Conservation (phyloP, 2,888 invertebrate genomes). For the Eueremaeus valkanovi region DNA sequence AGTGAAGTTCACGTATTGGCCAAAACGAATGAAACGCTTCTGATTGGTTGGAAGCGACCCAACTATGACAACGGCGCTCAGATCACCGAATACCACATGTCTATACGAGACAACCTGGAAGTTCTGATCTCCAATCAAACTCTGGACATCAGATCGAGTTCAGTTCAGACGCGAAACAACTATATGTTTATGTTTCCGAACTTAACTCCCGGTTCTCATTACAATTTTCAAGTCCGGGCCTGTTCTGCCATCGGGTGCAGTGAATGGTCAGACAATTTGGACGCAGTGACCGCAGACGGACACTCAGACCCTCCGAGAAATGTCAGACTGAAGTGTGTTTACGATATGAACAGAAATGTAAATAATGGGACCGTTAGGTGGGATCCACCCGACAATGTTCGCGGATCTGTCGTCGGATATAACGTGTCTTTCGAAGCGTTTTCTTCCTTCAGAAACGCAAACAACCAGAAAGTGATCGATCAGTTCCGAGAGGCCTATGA, state of each 20-base stretch:
- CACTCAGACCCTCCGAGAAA: conserved; percentile 46
- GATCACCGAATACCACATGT: conserved; percentile 46
- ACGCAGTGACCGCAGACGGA: conserved; percentile 78
- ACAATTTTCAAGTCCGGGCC: conserved; percentile 69
- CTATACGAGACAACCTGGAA: conserved; percentile 41
- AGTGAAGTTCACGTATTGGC: conserved; percentile 47
- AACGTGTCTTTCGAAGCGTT: conserved; percentile 56
- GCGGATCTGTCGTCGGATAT: conserved; percentile 74
- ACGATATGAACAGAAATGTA: conserved; percentile 43
- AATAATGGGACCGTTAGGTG: conserved; percentile 67
- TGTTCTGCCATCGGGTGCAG: conserved; percentile 72
- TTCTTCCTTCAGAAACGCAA: conserved; percentile 44
- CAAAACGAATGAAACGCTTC: conserved; percentile 47
- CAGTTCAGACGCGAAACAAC: conserved; percentile 44
- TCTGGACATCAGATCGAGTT: conserved; percentile 36
- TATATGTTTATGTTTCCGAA: conserved; percentile 69
- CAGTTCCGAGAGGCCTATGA: conserved; percentile 43
- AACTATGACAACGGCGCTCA: conserved; percentile 47
- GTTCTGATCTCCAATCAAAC: conserved; percentile 44
- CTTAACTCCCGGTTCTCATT: conserved; percentile 71
- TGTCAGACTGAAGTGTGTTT: conserved; percentile 46
- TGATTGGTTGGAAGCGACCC: conserved; percentile 48
- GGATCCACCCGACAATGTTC: conserved; percentile 67
- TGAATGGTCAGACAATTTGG: conserved; percentile 67
- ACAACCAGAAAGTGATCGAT: conserved; percentile 45